Evolutionary conservation across 2,797 vertebrate species (phyloP), one percentile per base, ranked within the genome.

Genomic region (Leptatherina wallacei): DNA sequence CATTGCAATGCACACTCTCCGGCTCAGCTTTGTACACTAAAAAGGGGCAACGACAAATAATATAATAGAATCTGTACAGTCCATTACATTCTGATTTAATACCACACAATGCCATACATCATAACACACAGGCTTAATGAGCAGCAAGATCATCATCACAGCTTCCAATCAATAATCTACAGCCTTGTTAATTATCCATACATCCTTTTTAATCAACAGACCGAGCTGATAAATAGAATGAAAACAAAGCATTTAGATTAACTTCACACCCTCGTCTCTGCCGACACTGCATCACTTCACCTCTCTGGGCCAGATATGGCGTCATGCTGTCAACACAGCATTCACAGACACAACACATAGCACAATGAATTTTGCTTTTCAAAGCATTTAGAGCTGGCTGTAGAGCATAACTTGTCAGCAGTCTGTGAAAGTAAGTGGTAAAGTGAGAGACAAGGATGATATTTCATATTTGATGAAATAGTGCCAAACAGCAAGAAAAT

Each of bases 401-500:
- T 49, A 57, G 59, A 51, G 68, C 6, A 10, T 11, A 58, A 44
- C 30, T 32, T 3, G 13, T 80, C 78, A 80, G 87, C 85, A 83
- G 61, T 78, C 63, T 65, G 75, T 6, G 22, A 68, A 63, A 16
- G 61, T 69, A 36, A 67, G 63, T 56, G 52, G 72, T 74, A 69
- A 82, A 76, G 52, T 64, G 73, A 88, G 79, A 78, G 76, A 76
- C 70, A n/a, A 16, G 44, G 65, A 30, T 88, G 59, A 2, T 60
- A 73, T 88, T 88, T 86, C 71, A 84, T 68, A 56, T 61, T 18
- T 57, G 6, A 78, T 66, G 27, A 58, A 85, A 78, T 59, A 60
- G 51, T 69, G 76, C 71, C 54, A 65, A 24, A 27, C 9, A 73
- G 75, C 74, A 78, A 67, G 55, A 83, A 76, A 73, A 27, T 4